These are phyloP conservation scores for Rhagoletis pomonella DNA, from an alignment of 1,140 invertebrate species.

Conservation along the genomic window DNA sequence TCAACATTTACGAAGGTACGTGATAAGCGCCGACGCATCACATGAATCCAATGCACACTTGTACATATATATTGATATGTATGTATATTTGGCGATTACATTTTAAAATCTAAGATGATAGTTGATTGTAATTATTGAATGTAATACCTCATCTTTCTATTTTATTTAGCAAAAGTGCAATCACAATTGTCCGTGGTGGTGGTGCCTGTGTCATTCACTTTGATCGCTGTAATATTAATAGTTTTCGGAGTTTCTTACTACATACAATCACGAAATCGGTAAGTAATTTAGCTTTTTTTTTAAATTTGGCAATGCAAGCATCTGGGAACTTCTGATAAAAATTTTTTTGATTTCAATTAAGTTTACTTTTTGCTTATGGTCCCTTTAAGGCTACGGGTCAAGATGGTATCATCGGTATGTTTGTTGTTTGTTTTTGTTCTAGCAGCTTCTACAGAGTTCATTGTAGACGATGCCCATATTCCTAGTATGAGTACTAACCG, in stretches of 20 bases:
- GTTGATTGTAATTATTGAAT: conserved; percentile 3
- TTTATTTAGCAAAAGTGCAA: conserved; percentile 80
- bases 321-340: too few species aligned
- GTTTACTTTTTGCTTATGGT: too few species aligned
- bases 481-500: too few species aligned
- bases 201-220: conserved; percentile 86
- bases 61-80: too few species aligned
- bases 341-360: too few species aligned
- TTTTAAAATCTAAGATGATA: background rate
- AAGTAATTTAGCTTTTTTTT: conserved; percentile 59
- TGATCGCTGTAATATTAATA: conserved; percentile 86
- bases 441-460: too few species aligned
- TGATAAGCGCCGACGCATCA: conserved; percentile 1
- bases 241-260: conserved; percentile 91
- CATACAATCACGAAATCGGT: conserved; percentile 84
- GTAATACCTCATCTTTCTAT: conserved; percentile 19
- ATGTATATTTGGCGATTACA: conserved; percentile 2
- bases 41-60: background rate
- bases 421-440: too few species aligned
- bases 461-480: too few species aligned
- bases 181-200: conserved; percentile 89
- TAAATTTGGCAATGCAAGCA: too few species aligned
- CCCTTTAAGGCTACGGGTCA: too few species aligned
- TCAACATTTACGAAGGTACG: conserved; percentile 88
- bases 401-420: too few species aligned